phyloP scores from a whole-genome alignment of 2,888 invertebrate species.

The Dascillus cervinus region DNA sequence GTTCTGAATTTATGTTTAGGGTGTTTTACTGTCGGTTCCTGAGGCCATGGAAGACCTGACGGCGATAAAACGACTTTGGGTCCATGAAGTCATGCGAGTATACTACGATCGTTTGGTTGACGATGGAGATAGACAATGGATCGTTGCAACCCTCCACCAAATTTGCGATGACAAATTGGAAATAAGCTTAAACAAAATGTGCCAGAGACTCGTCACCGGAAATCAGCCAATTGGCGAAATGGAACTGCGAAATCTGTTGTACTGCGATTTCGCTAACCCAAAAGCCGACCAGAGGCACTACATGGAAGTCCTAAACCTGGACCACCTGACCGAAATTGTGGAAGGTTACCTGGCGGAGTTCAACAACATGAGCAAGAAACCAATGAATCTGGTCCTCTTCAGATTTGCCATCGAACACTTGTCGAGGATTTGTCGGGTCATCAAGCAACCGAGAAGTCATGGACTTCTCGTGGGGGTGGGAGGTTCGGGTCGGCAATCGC shows the following conservation, averaged over 20 bases:
- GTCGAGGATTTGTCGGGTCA: constrained; percentile 80
- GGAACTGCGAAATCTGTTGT: constrained; percentile 79
- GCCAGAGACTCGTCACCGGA: constrained; percentile 51
- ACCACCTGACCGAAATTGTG: constrained; percentile 70
- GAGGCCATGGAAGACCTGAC: constrained; percentile 81
- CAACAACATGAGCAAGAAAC: constrained; percentile 93
- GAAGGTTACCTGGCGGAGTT: constrained; percentile 85
- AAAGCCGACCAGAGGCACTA: constrained; percentile 86
- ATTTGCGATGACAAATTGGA: constrained; percentile 55
- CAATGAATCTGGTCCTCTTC: constrained; percentile 90
- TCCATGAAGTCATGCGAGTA: constrained; percentile 87
- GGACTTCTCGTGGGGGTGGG: constrained; percentile 86
- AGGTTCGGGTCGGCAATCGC: constrained; percentile 87
- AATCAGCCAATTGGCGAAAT: constrained; percentile 65
- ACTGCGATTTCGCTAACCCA: constrained; percentile 92
- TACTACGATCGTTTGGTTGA: constrained; percentile 89
- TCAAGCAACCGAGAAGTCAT: constrained; percentile 89
- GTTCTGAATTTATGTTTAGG: constrained; percentile 46
- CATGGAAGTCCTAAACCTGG: constrained; percentile 79
- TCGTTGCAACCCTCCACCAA: constrained; percentile 60
- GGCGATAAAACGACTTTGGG: constrained; percentile 88
- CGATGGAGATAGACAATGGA: constrained; percentile 73
- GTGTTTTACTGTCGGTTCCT: constrained; percentile 84
- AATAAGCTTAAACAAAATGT: constrained; percentile 61
- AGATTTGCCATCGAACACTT: constrained; percentile 94